Evolutionary conservation across 2,113 vertebrate species (phyloP).

Genomic region (Triplophysa rosa): DNA sequence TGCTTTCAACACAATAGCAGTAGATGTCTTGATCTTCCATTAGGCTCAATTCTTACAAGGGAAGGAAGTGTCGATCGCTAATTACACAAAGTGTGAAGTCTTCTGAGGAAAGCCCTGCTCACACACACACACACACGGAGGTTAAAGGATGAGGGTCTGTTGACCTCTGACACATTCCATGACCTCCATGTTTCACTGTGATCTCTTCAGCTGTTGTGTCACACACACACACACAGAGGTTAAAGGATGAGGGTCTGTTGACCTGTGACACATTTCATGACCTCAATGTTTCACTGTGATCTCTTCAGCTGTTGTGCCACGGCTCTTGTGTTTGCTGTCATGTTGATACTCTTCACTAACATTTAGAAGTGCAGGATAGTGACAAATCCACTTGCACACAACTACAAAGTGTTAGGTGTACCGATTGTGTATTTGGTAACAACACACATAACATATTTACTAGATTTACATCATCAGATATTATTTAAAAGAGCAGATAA

Average conservation of each 20-base stretch:
- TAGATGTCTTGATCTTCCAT: neutral
- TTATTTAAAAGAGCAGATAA: too few species aligned
- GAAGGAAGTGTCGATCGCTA: conserved; percentile 4
- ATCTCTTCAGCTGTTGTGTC: conserved; percentile 47
- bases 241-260: conserved; percentile 35
- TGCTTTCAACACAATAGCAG: neutral
- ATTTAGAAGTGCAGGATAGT: conserved; percentile 19
- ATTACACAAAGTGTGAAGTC: conserved; percentile 27
- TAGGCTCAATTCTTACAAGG: neutral
- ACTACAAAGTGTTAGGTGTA: neutral
- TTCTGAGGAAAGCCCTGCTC: neutral
- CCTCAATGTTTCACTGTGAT: conserved; percentile 7
- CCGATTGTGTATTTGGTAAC: neutral
- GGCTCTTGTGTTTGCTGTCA: conserved; percentile 26
- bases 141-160: conserved; percentile 32
- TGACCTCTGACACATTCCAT: conserved; percentile 30
- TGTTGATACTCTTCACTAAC: conserved; percentile 30
- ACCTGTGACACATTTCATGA: conserved; percentile 27
- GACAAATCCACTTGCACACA: neutral
- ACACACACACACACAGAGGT: conserved; percentile 8
- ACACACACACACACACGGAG: conserved; percentile 1
- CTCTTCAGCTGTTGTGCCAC: conserved; percentile 47
- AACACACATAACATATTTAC: neutral
- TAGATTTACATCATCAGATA: neutral
- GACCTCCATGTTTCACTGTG: conserved; percentile 1